Percentiles rank a stretch among this genome's conserved stretches.
Evolutionary conservation across 2,113 vertebrate genomes (phyloP).

Genomic region (Eclectus roratus): DNA sequence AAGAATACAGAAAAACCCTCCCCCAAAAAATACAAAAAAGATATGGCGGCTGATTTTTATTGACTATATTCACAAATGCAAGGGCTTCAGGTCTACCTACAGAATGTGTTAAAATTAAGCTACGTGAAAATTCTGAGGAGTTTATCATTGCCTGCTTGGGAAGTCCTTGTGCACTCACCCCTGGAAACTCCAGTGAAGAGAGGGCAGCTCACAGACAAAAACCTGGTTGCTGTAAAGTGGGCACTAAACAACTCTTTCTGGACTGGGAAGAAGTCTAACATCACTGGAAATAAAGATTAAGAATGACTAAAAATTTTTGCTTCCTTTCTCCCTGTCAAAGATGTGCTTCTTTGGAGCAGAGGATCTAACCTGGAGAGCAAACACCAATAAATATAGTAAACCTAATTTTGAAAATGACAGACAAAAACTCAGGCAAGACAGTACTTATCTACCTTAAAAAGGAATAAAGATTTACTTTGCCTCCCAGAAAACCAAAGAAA

Average conservation of each 20-base stretch:
- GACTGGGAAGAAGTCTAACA: background rate
- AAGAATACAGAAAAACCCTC: background rate
- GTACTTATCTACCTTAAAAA: background rate
- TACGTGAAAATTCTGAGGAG: background rate
- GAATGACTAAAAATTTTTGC: background rate
- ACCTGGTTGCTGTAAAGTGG: background rate
- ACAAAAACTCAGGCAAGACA: background rate
- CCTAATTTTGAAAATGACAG: background rate
- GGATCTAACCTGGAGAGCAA: background rate
- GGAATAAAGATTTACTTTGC: background rate
- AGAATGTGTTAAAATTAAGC: background rate
- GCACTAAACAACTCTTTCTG: background rate
- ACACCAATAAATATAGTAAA: background rate
- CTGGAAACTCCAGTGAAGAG: background rate
- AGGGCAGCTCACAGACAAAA: background rate
- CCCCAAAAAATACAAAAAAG: rapidly evolving
- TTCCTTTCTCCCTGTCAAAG: background rate
- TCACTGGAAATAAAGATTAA: background rate
- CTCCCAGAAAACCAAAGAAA: background rate
- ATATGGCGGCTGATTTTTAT: background rate
- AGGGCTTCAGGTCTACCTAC: background rate
- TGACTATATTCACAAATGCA: background rate
- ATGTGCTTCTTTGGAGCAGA: background rate
- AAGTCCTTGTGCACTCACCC: background rate
- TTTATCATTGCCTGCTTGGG: background rate